Percentiles rank a stretch among this genome's conserved stretches.
These are phyloP conservation scores for Globicephala melas DNA, from an alignment of 2,113 vertebrate genomes.

Conservation along the genomic window DNA sequence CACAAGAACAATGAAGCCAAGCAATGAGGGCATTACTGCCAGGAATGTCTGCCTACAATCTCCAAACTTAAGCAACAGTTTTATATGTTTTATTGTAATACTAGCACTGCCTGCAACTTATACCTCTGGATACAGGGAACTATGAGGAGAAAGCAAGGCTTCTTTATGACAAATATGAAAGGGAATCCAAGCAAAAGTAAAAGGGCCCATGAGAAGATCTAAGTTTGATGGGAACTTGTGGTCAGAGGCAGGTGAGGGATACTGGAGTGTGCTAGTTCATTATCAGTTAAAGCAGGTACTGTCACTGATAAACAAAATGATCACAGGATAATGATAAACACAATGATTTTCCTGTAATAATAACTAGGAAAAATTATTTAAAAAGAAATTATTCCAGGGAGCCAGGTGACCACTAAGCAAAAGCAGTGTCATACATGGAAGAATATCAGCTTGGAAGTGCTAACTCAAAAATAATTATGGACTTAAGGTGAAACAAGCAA, in stretches of 20 bases:
- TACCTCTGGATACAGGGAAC: background rate
- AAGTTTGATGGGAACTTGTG: background rate
- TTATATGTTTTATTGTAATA: background rate
- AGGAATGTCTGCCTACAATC: background rate
- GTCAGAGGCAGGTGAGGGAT: background rate
- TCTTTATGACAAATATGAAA: slow-evolving; percentile 25
- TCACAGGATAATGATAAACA: background rate
- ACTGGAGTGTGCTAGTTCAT: background rate
- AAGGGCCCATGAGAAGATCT: background rate
- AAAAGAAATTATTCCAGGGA: background rate
- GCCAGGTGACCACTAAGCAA: background rate
- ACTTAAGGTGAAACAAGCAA: background rate
- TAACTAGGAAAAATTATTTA: background rate
- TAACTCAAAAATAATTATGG: background rate
- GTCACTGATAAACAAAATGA: background rate
- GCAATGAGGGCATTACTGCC: background rate
- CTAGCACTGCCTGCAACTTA: background rate
- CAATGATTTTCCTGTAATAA: background rate
- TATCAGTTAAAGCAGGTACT: background rate
- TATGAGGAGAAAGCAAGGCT: slow-evolving; percentile 21
- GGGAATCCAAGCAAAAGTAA: background rate
- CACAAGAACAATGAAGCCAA: background rate
- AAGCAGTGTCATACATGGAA: background rate
- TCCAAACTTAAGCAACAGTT: background rate
- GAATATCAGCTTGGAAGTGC: background rate